phyloP scores from a whole-genome alignment of 2,113 vertebrate species.

The Chlorodrepanis virens region DNA sequence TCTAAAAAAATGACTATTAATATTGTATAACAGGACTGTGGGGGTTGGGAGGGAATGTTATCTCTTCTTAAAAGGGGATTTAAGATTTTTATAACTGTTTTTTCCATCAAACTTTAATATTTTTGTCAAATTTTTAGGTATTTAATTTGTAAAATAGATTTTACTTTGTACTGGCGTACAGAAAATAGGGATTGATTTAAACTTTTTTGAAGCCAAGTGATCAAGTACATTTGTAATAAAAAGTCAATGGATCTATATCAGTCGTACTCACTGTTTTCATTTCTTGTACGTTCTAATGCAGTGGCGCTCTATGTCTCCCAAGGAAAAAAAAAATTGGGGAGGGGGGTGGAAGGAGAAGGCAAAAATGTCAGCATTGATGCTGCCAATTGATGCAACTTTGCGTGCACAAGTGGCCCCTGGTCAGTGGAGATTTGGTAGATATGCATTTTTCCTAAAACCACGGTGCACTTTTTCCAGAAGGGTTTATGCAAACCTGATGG shows the following conservation, averaged over 20 bases:
- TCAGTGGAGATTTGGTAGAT: constrained; percentile 70
- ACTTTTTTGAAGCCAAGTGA: constrained; percentile 81
- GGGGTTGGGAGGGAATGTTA: constrained; percentile 65
- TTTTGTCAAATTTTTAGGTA: constrained; percentile 82
- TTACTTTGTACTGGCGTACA: constrained; percentile 81
- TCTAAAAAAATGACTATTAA: constrained; percentile 75
- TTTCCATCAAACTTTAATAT: constrained; percentile 83
- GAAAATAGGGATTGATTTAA: constrained; percentile 81
- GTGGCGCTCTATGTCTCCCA: constrained; percentile 63
- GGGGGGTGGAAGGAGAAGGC: constrained; percentile 62
- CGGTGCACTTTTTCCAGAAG: not conserved
- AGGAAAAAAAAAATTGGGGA: constrained; percentile 59
- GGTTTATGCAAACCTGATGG: not conserved
- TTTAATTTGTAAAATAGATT: constrained; percentile 84
- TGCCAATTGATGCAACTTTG: constrained; percentile 31
- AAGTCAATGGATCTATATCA: constrained; percentile 81
- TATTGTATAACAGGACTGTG: constrained; percentile 75
- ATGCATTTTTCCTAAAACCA: constrained; percentile 5
- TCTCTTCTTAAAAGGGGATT: constrained; percentile 77
- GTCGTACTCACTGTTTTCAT: constrained; percentile 82
- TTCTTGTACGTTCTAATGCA: constrained; percentile 74
- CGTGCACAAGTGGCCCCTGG: constrained; percentile 1
- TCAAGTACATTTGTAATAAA: constrained; percentile 84
- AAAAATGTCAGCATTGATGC: constrained; percentile 38
- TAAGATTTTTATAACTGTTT: constrained; percentile 82